phyloP scores from a whole-genome alignment of 2,888 invertebrate species.

The Elmis aenea region DNA sequence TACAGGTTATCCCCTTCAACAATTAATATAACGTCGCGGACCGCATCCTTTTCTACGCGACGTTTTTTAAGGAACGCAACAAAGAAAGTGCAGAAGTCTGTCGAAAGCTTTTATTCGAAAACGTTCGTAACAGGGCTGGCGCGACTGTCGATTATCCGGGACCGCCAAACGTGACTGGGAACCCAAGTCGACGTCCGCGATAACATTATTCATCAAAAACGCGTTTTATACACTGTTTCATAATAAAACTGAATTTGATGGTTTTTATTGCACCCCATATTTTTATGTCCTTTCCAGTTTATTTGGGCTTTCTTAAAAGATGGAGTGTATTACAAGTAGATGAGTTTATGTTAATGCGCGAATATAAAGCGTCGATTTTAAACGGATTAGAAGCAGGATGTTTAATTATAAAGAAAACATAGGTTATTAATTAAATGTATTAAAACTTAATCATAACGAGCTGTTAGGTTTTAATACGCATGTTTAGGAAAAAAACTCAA shows the following conservation, averaged over 20 bases:
- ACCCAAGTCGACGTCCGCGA: conserved; percentile 36
- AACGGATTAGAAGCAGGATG: too few relatives aligned
- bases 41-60: conserved; percentile 17
- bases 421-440: too few relatives aligned
- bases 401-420: too few relatives aligned
- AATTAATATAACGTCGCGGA: conserved; percentile 11
- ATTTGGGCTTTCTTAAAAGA: conserved; percentile 17
- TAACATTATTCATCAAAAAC: conserved; percentile 48
- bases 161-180: conserved; percentile 45
- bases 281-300: conserved; percentile 20
- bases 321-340: conserved; percentile 19
- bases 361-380: too few relatives aligned
- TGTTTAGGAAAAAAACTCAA: too few relatives aligned
- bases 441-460: too few relatives aligned
- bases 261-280: conserved; percentile 32
- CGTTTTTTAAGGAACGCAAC: too few relatives aligned
- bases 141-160: conserved; percentile 45
- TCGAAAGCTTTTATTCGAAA: too few relatives aligned
- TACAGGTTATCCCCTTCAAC: conserved; percentile 34
- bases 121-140: conserved; percentile 37
- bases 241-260: conserved; percentile 46
- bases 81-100: too few relatives aligned
- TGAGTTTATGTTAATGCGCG: too few relatives aligned
- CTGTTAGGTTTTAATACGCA: too few relatives aligned
- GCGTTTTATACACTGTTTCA: conserved; percentile 46